Conservation (phyloP, 2,888 invertebrate genomes). For the Heteromurus nitidus region DNA sequence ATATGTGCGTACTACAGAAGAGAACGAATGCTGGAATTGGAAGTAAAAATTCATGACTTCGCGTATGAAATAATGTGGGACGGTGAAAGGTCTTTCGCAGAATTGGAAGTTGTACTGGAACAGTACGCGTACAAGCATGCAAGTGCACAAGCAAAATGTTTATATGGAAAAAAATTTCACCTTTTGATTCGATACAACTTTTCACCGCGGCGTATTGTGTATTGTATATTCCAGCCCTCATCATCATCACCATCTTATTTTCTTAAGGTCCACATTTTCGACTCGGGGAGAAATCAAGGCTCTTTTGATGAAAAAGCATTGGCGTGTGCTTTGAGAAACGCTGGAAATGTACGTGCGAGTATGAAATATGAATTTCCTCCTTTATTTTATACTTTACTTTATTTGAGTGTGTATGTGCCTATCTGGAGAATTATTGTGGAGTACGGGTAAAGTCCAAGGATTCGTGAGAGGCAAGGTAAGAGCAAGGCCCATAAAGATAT, state of each 20-base stretch:
- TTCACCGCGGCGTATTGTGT: background rate
- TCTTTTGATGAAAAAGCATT: too few species aligned
- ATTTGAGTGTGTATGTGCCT: background rate
- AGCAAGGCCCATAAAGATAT: constrained; percentile 19
- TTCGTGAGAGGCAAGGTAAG: constrained; percentile 41
- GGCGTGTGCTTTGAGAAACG: background rate
- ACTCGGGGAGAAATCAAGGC: constrained; percentile 31
- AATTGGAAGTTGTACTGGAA: too few species aligned
- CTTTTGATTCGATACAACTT: too few species aligned
- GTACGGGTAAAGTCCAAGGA: constrained; percentile 55
- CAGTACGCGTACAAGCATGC: too few species aligned
- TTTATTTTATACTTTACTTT: background rate
- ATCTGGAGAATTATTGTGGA: background rate
- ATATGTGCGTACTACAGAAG: too few species aligned
- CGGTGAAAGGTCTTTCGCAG: constrained; percentile 6
- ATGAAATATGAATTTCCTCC: background rate
- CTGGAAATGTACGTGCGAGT: background rate
- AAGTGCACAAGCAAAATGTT: too few species aligned
- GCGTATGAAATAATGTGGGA: too few species aligned
- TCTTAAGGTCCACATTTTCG: constrained; percentile 3
- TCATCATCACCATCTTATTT: background rate
- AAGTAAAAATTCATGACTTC: too few species aligned
- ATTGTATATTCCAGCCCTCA: background rate
- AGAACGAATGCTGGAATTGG: too few species aligned
- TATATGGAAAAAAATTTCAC: too few species aligned